Evolutionary conservation across 2,113 vertebrate genomes (phyloP), one percentile per base, ranked within the genome.

Genomic region (Zosterops hypoxanthus): DNA sequence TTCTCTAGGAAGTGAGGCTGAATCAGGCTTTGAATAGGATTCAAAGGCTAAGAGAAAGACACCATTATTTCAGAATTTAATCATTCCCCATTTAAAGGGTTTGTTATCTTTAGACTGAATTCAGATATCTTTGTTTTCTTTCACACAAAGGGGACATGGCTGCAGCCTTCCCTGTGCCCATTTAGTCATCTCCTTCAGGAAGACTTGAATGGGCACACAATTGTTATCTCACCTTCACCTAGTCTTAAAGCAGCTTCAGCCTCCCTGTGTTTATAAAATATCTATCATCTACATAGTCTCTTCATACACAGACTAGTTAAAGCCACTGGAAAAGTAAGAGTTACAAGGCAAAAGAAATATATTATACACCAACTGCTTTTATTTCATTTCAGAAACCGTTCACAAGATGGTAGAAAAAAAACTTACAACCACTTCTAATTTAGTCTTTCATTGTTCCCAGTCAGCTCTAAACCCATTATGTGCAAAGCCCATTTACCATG

Each of bases 401-500:
- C 98, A 98, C 97, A 98, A 97, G 97, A 97, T 98, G 97, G 97
- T 98, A 91, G 88, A 97, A 97, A 98, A 97, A 79, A 97, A 93
- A 95, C 94, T 98, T 97, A 97, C 98, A 98, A 97, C 95, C 97
- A 98, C 95, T 97, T 97, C 97, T 97, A 97, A 94, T 96, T 97
- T 91, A 91, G 69, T 96, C 95, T 97, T 92, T 96, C 97, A 97
- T 97, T 98, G 97, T 98, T 98, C 97, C 97, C 97, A 96, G 94
- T 97, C 98, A 95, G 97, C 97, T 98, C 97, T 97, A 96, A 97
- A 97, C 97, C 97, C 97, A 94, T 71, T 96, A 96, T 98, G 98
- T 98, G 98, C 97, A 96, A 97, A 97, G 98, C 98, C 98, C 98
- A 96, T 97, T 98, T 97, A 97, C 98, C 99, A 99, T 98, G 99